These are phyloP conservation scores for Scleropages formosus DNA, from an alignment of 2,797 vertebrate genomes.

Conservation along the genomic window DNA sequence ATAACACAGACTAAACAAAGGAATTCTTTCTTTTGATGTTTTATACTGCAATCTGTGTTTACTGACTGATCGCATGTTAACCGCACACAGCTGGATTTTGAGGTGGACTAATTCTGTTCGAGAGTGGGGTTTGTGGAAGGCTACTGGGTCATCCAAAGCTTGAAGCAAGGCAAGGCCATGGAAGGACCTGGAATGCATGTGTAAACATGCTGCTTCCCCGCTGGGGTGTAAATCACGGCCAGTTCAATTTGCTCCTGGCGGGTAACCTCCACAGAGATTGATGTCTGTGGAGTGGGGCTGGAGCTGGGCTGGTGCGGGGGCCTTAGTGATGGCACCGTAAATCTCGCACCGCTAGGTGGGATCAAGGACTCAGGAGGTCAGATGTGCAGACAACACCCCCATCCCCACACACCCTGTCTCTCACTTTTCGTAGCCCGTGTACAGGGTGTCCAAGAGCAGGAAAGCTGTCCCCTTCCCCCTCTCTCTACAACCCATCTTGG, in stretches of 20 bases:
- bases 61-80: not conserved
- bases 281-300: slow-evolving; percentile 15
- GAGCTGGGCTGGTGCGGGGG: not conserved
- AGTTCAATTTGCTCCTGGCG: slow-evolving; percentile 21
- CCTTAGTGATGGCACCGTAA: slow-evolving; percentile 10
- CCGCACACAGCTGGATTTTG: slow-evolving; percentile 3
- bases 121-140: not conserved
- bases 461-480: too few species aligned
- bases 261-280: slow-evolving; percentile 11
- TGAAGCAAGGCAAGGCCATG: not conserved
- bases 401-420: not conserved
- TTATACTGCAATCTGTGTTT: not conserved
- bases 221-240: slow-evolving; percentile 18
- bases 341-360: slow-evolving; percentile 5
- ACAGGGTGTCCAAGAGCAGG: not conserved
- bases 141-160: not conserved
- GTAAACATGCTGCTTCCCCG: slow-evolving; percentile 9
- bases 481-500: not conserved
- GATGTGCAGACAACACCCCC: not conserved
- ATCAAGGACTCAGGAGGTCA: not conserved
- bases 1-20: not conserved
- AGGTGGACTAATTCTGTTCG: not conserved
- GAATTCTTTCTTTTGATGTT: not conserved
- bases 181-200: not conserved
- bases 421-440: not conserved